Base-by-base conservation (phyloP, 2,888 invertebrate genomes). In the Trichogramma dendrolimi region DNA sequence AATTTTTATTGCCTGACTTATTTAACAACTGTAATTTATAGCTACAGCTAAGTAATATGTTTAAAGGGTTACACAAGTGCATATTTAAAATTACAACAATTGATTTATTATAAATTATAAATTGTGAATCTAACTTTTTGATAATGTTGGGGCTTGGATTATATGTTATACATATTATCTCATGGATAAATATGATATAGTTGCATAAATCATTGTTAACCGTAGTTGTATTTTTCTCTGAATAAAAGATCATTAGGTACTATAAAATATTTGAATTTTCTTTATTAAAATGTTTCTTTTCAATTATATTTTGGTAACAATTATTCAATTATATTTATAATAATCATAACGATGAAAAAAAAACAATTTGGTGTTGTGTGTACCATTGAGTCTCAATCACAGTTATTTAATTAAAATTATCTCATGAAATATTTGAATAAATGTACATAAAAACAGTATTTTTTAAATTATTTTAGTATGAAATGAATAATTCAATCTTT, bases 401-500 rank as follows among this genome's bases (percentile, higher is more conserved):
- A 54, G 50, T 27, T 53, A 11, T 51, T 58, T 58, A 49, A 40
- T 7, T 47, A 42, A 11, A 54, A 63, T 58, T 64, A 27, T 50
- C 27, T 27, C 10, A n/a, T 46, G 10, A 46, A 10, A 46, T 10
- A n/a, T n/a, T n/a, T n/a, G 46, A n/a, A 46, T 46, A 46, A 46
- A 46, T 46, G n/a, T n/a, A 46, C 10, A 46, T n/a, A 46, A 46
- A 27, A 27, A 27, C 27, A 27, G 3, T 27, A 56, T 51, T 56
- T 50, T 42, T 38, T 55, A 42, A 27, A 48, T 60, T 55, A 27
- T 27, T 27, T 27, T 27, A 27, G 27, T 27, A 27, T 54, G n/a
- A n/a, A 56, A 52, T 7, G 52, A 48, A 57, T 47, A 52, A 63
- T 66, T 84, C 82, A 94, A 79, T 94, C 93, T 67, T 92, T 84